Evolutionary conservation across 2,888 invertebrate species (phyloP).

Genomic region (Tenthredo mesomela): DNA sequence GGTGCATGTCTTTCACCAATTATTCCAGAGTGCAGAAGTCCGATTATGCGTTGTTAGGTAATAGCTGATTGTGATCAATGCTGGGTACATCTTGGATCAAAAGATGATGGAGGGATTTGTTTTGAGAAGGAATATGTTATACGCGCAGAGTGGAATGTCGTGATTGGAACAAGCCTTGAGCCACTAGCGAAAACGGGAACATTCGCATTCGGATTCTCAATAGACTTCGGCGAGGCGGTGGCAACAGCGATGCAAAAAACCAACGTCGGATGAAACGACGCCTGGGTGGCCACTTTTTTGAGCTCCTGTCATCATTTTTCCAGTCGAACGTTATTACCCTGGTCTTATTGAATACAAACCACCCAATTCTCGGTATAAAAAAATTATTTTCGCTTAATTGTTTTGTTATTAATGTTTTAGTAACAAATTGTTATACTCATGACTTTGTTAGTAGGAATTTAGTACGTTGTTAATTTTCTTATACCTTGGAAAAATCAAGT

Average conservation of each 20-base stretch:
- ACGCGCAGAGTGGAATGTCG: slow-evolving; percentile 26
- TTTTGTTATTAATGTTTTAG: slow-evolving; percentile 27
- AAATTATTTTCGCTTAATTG: slow-evolving; percentile 29
- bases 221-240: slow-evolving; percentile 67
- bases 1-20: slow-evolving; percentile 32
- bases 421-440: not conserved
- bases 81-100: not conserved
- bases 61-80: not conserved
- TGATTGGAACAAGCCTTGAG: slow-evolving; percentile 60
- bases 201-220: slow-evolving; percentile 67
- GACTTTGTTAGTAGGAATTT: slow-evolving; percentile 29
- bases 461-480: slow-evolving; percentile 34
- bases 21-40: slow-evolving; percentile 8
- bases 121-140: not conserved
- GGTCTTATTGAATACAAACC: slow-evolving; percentile 2
- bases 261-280: slow-evolving; percentile 67
- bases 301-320: slow-evolving; percentile 67
- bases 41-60: slow-evolving; percentile 19
- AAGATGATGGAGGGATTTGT: not conserved
- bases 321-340: slow-evolving; percentile 39
- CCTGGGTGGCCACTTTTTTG: slow-evolving; percentile 59
- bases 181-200: slow-evolving; percentile 63
- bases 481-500: slow-evolving; percentile 35
- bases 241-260: slow-evolving; percentile 59
- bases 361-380: slow-evolving; percentile 46